A percentile compares a stretch with the other conserved stretches of the same genome.
These are phyloP conservation scores for Neotoma lepida DNA, from an alignment of 2,113 vertebrate genomes.

Conservation along the genomic window DNA sequence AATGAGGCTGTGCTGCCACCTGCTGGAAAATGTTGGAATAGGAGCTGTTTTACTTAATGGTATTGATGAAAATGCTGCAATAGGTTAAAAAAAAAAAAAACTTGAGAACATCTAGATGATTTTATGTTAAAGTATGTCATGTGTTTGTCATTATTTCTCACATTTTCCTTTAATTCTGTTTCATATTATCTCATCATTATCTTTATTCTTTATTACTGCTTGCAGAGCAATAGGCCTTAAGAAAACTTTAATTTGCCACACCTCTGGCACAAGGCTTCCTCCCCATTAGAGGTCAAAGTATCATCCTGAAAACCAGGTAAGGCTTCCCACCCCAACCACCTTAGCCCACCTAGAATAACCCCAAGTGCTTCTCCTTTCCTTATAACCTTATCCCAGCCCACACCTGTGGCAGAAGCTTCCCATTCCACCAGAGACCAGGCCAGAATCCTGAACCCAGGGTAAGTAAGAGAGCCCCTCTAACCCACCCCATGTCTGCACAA, in stretches of 20 bases:
- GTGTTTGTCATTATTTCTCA: neutral
- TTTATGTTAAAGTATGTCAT: neutral
- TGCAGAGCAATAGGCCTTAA: neutral
- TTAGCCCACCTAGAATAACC: neutral
- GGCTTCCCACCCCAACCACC: neutral
- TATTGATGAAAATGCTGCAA: too few relatives aligned
- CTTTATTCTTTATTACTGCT: neutral
- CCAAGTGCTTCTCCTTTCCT: neutral
- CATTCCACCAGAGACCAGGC: accelerated
- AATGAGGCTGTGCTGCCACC: constrained; percentile 53
- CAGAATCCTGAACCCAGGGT: neutral
- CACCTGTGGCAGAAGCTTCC: neutral
- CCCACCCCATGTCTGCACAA: neutral
- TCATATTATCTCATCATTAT: neutral
- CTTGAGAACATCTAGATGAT: neutral
- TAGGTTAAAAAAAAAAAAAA: neutral
- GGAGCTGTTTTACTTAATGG: neutral
- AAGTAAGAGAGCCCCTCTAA: neutral
- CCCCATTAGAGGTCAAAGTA: neutral
- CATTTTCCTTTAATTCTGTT: neutral
- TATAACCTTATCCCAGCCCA: neutral
- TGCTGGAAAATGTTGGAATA: neutral
- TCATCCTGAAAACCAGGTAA: neutral
- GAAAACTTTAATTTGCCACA: neutral
- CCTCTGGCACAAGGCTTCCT: neutral